A percentile compares a stretch with the other conserved stretches of the same genome.
Evolutionary conservation across 2,113 vertebrate genomes (phyloP).

Genomic region (Ornithorhynchus anatinus): DNA sequence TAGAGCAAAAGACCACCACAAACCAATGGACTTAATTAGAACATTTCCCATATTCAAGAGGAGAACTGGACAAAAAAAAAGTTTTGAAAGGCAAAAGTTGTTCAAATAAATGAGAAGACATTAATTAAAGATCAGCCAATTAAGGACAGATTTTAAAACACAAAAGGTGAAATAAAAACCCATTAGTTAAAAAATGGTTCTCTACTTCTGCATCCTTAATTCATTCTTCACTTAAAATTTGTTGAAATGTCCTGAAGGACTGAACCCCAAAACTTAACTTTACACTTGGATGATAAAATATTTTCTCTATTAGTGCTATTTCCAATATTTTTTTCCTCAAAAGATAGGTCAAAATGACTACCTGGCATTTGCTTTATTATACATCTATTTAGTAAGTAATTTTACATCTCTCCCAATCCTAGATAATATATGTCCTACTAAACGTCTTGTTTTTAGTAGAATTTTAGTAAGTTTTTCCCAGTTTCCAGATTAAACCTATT

Average conservation of each 20-base stretch:
- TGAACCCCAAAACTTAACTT: background rate
- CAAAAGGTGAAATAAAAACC: background rate
- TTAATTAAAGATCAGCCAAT: background rate
- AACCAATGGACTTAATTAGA: background rate
- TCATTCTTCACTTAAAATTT: background rate
- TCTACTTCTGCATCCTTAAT: background rate
- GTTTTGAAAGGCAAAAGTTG: constrained; percentile 1
- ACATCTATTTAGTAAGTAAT: background rate
- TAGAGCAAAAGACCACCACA: constrained; percentile 7
- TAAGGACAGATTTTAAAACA: background rate
- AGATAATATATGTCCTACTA: background rate
- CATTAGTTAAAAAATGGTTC: background rate
- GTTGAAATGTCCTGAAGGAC: background rate
- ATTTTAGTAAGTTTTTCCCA: background rate
- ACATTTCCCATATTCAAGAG: background rate
- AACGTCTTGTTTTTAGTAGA: too few relatives aligned
- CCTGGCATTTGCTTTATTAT: background rate
- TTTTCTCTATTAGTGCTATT: background rate
- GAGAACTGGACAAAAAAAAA: background rate
- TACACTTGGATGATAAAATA: background rate
- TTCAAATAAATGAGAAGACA: background rate
- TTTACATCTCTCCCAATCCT: background rate
- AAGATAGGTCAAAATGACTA: background rate
- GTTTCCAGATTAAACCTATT: background rate
- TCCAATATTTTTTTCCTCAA: background rate